Conservation (phyloP, 2,797 vertebrate genomes). For the Smutsia temminckii region DNA sequence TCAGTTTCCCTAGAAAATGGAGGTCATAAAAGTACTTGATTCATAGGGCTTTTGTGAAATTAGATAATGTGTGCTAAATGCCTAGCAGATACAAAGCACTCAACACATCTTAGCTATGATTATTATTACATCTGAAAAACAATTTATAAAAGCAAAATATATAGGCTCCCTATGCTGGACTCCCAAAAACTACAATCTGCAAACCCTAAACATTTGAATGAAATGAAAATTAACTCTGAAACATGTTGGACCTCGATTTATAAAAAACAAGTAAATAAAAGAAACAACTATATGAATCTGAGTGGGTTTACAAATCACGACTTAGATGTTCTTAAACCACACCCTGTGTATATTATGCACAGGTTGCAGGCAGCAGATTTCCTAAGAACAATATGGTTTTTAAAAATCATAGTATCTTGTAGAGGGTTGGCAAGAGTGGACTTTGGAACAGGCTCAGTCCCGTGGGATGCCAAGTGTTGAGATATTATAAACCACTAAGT, state of each 20-base stretch:
- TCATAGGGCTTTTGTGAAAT: background rate
- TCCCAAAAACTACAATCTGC: background rate
- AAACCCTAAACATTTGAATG: constrained; percentile 21
- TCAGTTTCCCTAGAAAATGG: constrained; percentile 6
- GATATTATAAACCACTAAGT: constrained; percentile 45
- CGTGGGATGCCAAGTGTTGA: constrained; percentile 37
- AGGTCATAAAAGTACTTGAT: background rate
- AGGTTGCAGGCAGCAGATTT: constrained; percentile 60
- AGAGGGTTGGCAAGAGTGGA: constrained; percentile 47
- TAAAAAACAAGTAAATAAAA: constrained; percentile 22
- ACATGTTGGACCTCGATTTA: background rate
- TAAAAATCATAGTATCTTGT: constrained; percentile 1
- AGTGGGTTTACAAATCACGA: constrained; percentile 66
- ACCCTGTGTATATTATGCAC: constrained; percentile 36
- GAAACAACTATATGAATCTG: background rate
- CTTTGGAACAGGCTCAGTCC: constrained; percentile 17
- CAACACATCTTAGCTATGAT: background rate
- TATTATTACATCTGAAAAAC: constrained; percentile 13
- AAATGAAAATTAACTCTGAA: constrained; percentile 36
- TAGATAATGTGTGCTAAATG: background rate
- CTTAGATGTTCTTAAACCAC: constrained; percentile 55
- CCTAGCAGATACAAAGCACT: background rate
- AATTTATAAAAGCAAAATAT: constrained; percentile 30
- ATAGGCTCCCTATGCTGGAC: background rate
- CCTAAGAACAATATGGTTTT: constrained; percentile 46